Percentiles rank a stretch among this genome's conserved stretches.
These are phyloP conservation scores for Arrhopalites spinosus DNA, from an alignment of 2,888 invertebrate genomes.

Conservation along the genomic window DNA sequence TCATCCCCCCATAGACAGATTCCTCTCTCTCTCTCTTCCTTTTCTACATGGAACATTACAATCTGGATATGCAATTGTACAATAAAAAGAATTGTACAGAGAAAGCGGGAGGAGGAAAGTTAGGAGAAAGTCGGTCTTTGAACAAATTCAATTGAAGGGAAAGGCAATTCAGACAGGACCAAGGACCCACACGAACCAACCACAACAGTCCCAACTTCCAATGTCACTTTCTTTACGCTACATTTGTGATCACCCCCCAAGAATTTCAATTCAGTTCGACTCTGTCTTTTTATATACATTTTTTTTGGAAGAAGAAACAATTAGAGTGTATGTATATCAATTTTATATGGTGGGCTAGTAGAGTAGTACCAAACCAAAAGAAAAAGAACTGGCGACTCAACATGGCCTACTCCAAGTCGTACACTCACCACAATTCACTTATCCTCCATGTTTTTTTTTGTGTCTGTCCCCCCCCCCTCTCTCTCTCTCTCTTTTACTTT, in stretches of 20 bases:
- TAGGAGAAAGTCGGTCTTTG: conserved; percentile 8
- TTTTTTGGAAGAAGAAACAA: conserved; percentile 20
- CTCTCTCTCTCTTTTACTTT: too few relatives aligned
- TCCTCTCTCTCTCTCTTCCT: too few relatives aligned
- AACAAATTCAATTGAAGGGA: conserved; percentile 13
- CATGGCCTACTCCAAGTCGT: too few relatives aligned
- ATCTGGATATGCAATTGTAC: background rate
- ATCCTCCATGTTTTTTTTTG: too few relatives aligned
- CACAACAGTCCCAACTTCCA: background rate
- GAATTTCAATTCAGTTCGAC: conserved; percentile 26
- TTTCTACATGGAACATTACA: too few relatives aligned
- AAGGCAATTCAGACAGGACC: conserved; percentile 17
- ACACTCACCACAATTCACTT: too few relatives aligned
- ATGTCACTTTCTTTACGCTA: conserved; percentile 24
- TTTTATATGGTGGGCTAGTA: too few relatives aligned
- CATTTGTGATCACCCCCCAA: conserved; percentile 24
- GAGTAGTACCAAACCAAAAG: too few relatives aligned
- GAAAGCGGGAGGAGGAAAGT: background rate
- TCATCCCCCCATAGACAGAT: too few relatives aligned
- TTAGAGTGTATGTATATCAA: too few relatives aligned
- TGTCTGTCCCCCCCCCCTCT: too few relatives aligned
- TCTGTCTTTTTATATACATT: background rate
- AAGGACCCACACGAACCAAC: background rate
- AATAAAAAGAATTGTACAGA: background rate
- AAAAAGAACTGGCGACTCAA: too few relatives aligned